Evolutionary conservation across 2,888 invertebrate genomes (phyloP).

Genomic region (Volucella inanis): DNA sequence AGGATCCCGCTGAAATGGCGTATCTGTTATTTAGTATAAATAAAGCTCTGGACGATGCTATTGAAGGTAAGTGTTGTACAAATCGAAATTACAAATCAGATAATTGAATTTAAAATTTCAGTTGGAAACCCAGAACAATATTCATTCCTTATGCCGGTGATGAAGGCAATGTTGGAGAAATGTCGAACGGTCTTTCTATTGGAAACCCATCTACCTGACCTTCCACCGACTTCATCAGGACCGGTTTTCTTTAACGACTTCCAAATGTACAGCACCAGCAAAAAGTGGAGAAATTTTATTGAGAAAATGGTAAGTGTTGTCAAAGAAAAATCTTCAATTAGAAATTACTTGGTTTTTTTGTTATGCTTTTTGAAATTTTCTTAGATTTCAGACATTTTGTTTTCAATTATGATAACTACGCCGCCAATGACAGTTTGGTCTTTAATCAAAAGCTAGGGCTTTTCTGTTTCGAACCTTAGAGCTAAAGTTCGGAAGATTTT

Average conservation of each 20-base stretch:
- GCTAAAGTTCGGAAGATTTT: too few relatives aligned
- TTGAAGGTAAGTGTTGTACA: constrained; percentile 81
- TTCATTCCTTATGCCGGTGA: constrained; percentile 86
- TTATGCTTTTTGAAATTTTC: too few relatives aligned
- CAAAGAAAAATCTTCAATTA: neutral
- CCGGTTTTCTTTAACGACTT: constrained; percentile 86
- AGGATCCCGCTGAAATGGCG: constrained; percentile 85
- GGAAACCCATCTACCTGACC: constrained; percentile 82
- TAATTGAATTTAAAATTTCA: constrained; percentile 73
- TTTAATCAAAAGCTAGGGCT: too few relatives aligned
- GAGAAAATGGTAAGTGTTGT: constrained; percentile 83
- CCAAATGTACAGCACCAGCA: constrained; percentile 84
- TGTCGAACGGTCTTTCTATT: constrained; percentile 81
- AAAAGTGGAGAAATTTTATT: constrained; percentile 85
- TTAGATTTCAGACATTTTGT: too few relatives aligned
- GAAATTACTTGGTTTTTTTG: neutral
- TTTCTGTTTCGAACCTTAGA: neutral
- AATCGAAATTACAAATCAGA: neutral
- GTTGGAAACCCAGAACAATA: constrained; percentile 85
- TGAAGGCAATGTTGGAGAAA: constrained; percentile 86
- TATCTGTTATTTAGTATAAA: constrained; percentile 84
- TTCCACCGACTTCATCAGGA: constrained; percentile 84
- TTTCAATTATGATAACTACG: too few relatives aligned
- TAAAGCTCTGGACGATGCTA: constrained; percentile 83
- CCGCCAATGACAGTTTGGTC: too few relatives aligned